Base-by-base conservation (phyloP, 2,113 vertebrate species). In the Varanus salvator region DNA sequence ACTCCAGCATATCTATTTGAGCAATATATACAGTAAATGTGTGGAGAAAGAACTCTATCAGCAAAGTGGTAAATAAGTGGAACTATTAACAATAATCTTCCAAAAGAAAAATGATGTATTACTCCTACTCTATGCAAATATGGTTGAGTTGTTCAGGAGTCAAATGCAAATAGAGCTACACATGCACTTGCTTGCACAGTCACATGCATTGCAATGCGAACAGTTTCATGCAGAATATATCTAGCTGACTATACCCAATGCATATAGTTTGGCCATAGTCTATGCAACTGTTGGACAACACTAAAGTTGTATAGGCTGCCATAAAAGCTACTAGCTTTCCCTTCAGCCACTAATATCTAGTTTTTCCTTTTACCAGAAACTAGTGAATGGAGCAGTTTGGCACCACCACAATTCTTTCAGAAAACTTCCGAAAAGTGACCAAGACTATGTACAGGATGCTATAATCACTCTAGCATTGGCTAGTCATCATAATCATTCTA, bases 21-120 rank as follows among this genome's bases (percentile, higher is more conserved):
- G 92, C 90, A 94, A 91, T 90, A 86, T 82, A 68, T 87, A 82
- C n/a, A 90, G 83, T 95, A 95, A 95, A 92, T 87, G 95, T 82
- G 50, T 25, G 72, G 25, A 29, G 34, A 86, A 48, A 84, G 66
- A 78, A 90, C 64, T 69, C 50, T 81, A 50, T 54, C 85, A 94
- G 38, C 27, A 76, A 88, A 89, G 19, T 86, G 72, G 34, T 88
- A 94, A 93, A 93, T 89, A 94, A 94, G 75, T 77, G 85, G 87
- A 87, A 60, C 74, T 86, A 91, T 94, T 90, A 95, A 84, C 44
- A 82, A 31, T 38, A 3, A 2, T 90, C 92, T 92, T 88, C 66
- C 68, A 85, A 86, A 93, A 88, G 23, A 90, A 68, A 89, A 90
- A 78, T 21, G 38, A 80, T 50, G 27, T 64, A 89, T 82, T 38